Evolutionary conservation across 2,888 invertebrate species (phyloP), one percentile per base, ranked within the genome.

Genomic region (Lypha dubia): DNA sequence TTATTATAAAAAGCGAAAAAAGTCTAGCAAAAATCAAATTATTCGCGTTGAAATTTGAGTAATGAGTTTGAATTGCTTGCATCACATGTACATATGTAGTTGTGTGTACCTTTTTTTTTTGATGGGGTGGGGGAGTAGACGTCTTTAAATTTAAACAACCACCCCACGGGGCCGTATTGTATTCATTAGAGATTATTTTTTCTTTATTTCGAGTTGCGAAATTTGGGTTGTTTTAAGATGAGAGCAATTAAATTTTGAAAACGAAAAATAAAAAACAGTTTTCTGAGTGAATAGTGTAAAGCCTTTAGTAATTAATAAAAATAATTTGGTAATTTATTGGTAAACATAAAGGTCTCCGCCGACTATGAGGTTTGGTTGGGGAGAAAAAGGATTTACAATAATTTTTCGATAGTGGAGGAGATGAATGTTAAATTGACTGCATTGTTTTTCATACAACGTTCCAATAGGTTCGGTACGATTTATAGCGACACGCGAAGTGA

Each of bases 31-130:
- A 28, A 28, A 4, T 28, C 28, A 28, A 28, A 75, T 83, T 74
- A 60, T 75, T 41, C 41, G 74, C 56, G 60, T 70, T 68, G 63
- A 81, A 81, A 84, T 79, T 77, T 84, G 77, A 81, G 73, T 84
- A 81, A 84, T 81, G 84, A 84, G 70, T 81, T 70, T 77, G 60
- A 68, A 80, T 76, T 62, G 46, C 28, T 71, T 62, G 46, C 28
- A 65, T 46, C 28, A 11, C 46, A 49, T 60, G 44, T 41, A 15
- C n/a, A 20, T 35, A n/a, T 67, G 56, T 41, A 46, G 44, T 6
- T 17, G 62, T 53, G 60, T 60, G 41, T 35, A 5, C 15, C 2
- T 15, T 13, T n/a, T 56, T 60, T 44, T n/a, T n/a, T n/a, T n/a
- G n/a, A n/a, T n/a, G n/a, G n/a, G n/a, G n/a, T 46, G 8, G 9